These are phyloP conservation scores for Hassar affinis DNA, from an alignment of 2,113 vertebrate species.

Conservation along the genomic window DNA sequence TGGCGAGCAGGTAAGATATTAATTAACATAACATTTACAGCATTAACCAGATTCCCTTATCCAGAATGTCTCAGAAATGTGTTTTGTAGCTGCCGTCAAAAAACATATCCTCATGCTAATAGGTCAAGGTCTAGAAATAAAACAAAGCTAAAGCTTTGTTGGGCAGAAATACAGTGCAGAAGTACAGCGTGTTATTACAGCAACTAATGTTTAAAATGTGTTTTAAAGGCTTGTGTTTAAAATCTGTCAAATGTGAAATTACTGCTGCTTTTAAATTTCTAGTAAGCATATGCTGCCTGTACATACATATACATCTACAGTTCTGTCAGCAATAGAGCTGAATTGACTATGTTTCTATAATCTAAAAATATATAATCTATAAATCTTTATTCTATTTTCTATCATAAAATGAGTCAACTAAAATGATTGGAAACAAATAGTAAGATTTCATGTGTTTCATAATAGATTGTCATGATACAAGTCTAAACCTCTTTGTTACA, in stretches of 20 bases:
- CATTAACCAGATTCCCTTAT: background rate
- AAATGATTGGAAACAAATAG: background rate
- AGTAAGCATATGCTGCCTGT: background rate
- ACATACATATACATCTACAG: background rate
- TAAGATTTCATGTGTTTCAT: background rate
- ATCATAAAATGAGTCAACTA: background rate
- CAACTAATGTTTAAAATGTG: background rate
- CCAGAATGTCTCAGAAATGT: background rate
- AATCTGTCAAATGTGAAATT: background rate
- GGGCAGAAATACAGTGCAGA: background rate
- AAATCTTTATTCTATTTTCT: too few species aligned
- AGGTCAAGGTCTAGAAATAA: background rate
- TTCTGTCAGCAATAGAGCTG: background rate
- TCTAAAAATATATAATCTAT: too few species aligned
- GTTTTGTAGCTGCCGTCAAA: background rate
- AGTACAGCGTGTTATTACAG: background rate
- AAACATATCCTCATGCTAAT: background rate
- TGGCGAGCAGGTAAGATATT: constrained; percentile 85
- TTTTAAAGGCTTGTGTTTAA: background rate
- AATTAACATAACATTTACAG: background rate
- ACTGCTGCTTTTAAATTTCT: background rate
- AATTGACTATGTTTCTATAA: background rate
- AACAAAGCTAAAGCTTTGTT: background rate
- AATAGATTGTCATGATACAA: constrained; percentile 2
- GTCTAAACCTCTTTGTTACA: constrained; percentile 46